phyloP scores from a whole-genome alignment of 2,797 vertebrate species.

The Synanceia verrucosa region DNA sequence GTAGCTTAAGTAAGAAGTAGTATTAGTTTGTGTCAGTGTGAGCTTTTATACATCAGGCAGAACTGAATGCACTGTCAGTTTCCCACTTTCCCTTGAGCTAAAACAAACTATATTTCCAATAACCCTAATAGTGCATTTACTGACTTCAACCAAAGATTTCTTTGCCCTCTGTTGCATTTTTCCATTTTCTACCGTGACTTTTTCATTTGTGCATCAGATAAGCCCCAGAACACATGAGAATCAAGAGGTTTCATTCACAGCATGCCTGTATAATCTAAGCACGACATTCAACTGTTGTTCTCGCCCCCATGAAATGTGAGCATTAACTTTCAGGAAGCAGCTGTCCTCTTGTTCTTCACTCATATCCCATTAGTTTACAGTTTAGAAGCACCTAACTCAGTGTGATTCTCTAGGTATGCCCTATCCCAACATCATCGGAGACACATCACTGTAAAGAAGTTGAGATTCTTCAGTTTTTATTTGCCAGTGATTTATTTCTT shows the following conservation, averaged over 20 bases:
- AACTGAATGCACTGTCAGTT: not conserved
- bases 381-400: not conserved
- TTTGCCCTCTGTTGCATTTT: not conserved
- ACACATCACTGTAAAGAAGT: not conserved
- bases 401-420: conserved; percentile 6
- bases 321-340: conserved; percentile 12
- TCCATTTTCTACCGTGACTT: not conserved
- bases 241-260: conserved; percentile 37
- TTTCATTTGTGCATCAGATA: conserved; percentile 11
- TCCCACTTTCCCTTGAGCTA: not conserved
- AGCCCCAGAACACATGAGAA: conserved; percentile 46
- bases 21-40: not conserved
- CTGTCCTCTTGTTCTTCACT: not conserved
- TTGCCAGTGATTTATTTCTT: not conserved
- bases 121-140: not conserved
- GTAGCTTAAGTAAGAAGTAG: too few relatives aligned
- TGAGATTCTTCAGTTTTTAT: not conserved
- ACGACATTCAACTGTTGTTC: not conserved
- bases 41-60: not conserved
- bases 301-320: not conserved
- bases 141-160: conserved; percentile 1
- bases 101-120: not conserved
- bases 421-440: conserved; percentile 27
- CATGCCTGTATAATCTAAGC: conserved; percentile 23
- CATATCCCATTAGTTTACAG: not conserved